These are phyloP conservation scores for Strix occidentalis DNA, from an alignment of 2,797 vertebrate genomes.

Conservation along the genomic window DNA sequence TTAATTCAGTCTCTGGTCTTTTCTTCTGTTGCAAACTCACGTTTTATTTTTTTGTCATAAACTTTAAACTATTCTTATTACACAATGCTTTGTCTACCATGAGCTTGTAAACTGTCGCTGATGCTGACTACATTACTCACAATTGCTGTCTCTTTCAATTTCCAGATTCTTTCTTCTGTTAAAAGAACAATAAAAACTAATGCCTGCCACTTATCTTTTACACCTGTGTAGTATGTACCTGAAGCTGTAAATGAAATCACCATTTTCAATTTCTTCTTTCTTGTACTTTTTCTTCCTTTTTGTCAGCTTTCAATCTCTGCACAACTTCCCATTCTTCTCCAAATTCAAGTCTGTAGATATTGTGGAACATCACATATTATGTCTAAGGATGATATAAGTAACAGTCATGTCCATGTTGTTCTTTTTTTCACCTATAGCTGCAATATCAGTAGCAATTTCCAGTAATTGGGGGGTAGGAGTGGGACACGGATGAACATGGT, in stretches of 20 bases:
- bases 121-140: neutral
- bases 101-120: neutral
- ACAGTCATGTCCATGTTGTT: neutral
- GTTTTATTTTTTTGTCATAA: neutral
- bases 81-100: neutral
- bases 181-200: constrained; percentile 8
- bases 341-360: neutral
- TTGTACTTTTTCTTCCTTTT: neutral
- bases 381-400: neutral
- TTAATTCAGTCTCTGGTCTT: neutral
- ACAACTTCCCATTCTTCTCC: neutral
- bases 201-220: neutral
- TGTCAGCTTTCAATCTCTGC: neutral
- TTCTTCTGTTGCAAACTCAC: neutral
- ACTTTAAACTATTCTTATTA: neutral
- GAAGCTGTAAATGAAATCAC: neutral
- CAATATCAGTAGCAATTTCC: neutral
- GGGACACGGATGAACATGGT: neutral
- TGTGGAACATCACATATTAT: neutral
- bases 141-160: neutral
- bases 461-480: neutral
- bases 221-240: neutral
- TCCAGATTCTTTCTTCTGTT: neutral
- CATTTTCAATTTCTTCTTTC: neutral
- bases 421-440: neutral